Percentiles rank a stretch among this genome's conserved stretches.
These are phyloP conservation scores for Saxidomus purpurata DNA, from an alignment of 1,140 invertebrate species.

Conservation along the genomic window DNA sequence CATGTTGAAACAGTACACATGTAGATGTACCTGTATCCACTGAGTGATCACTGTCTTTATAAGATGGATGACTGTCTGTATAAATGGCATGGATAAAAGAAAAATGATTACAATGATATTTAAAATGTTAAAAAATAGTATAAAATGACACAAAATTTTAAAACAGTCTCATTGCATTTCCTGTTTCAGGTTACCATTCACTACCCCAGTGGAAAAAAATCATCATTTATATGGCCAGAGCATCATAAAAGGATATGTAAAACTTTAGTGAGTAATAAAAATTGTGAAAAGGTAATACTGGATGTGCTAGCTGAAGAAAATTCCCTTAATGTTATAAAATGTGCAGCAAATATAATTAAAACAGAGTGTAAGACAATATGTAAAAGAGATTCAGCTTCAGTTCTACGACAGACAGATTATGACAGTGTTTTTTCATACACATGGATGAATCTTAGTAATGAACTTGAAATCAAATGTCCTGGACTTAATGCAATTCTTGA, in stretches of 20 bases:
- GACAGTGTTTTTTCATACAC: neutral
- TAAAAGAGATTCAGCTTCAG: neutral
- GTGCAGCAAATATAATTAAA: neutral
- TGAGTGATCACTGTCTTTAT: neutral
- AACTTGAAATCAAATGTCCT: constrained; percentile 9
- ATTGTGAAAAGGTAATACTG: neutral
- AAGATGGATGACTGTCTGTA: neutral
- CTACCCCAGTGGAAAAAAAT: constrained; percentile 3
- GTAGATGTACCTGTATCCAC: too few species aligned
- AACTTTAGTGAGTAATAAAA: neutral
- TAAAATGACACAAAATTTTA: neutral
- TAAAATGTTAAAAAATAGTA: neutral
- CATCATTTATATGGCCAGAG: constrained; percentile 24
- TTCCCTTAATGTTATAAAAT: neutral
- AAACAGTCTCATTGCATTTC: neutral
- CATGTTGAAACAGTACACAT: too few species aligned
- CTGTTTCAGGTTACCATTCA: neutral
- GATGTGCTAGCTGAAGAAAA: neutral
- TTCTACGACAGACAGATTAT: neutral
- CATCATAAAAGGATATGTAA: neutral
- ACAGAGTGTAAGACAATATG: neutral
- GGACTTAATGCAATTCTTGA: neutral
- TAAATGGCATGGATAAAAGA: neutral
- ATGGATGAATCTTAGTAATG: neutral
- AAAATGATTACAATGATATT: neutral